Evolutionary conservation across 2,113 vertebrate species (phyloP), one percentile per base, ranked within the genome.

Genomic region (Grantiella picta): DNA sequence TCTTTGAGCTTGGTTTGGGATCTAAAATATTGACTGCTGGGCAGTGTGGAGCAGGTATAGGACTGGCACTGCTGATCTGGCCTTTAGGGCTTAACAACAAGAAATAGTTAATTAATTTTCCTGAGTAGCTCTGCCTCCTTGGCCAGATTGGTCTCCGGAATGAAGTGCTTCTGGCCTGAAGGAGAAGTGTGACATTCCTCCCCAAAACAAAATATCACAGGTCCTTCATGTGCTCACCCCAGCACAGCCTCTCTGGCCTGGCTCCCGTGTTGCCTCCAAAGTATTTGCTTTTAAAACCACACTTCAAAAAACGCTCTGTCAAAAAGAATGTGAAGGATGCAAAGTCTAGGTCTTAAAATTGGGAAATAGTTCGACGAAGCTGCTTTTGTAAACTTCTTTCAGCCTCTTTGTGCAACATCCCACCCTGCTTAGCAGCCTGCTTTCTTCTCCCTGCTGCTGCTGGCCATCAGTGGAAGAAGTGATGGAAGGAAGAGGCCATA

Each of bases 131-230:
- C 35, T 31, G 33, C 68, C 44, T 71, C 33, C 59, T 94, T 84
- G 86, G 77, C 72, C 38, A n/a, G 54, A 60, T n/a, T 1, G 2
- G 23, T 17, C 45, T 83, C 47, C 47, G n/a, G 71, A 78, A 95
- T 66, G 73, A 94, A 89, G 89, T 84, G 83, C 64, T 90, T 27
- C 47, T 94, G 94, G 83, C 83, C 77, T 36, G 60, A n/a, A 77
- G 33, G 56, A 82, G 52, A 90, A 79, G 65, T 71, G 85, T 45
- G 86, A 95, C 81, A 87, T 91, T 95, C 91, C 25, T 95, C 65
- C 61, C 57, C 73, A 60, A 52, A 91, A 68, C 0, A 12, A 92
- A 89, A 84, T 69, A 31, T 79, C 83, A 22, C 91, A 69, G 66
- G 73, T 85, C 86, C 27, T 10, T 45, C 1, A 1, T 3, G 13